phyloP scores from a whole-genome alignment of 2,113 vertebrate species.

The Chinchilla lanigera region DNA sequence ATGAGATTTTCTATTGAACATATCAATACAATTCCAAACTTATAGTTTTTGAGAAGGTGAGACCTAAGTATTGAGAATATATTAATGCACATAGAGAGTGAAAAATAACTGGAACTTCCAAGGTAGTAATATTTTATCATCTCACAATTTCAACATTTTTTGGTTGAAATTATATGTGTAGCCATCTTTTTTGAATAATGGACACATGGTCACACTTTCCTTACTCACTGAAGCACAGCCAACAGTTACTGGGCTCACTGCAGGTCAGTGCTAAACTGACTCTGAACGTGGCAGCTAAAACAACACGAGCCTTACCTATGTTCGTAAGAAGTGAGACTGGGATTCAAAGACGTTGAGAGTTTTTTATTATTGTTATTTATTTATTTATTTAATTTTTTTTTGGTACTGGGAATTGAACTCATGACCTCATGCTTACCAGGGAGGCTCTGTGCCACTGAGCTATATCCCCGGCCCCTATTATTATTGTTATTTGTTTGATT shows the following conservation, averaged over 20 bases:
- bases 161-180: not conserved
- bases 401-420: too few species aligned
- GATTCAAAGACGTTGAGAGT: not conserved
- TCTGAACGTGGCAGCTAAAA: not conserved
- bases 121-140: not conserved
- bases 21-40: not conserved
- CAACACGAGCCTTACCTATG: not conserved
- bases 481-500: not conserved
- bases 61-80: not conserved
- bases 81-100: not conserved
- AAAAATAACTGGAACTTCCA: not conserved
- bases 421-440: too few species aligned
- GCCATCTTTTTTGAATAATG: not conserved
- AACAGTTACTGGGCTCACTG: not conserved
- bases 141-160: not conserved
- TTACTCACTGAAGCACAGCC: not conserved
- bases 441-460: too few species aligned
- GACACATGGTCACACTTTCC: not conserved
- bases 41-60: not conserved
- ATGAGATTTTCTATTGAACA: slow-evolving; percentile 47
- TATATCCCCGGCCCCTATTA: too few species aligned
- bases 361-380: too few species aligned
- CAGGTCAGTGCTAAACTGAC: not conserved
- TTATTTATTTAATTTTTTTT: too few species aligned
- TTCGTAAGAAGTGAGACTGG: not conserved